Evolutionary conservation across 1,140 invertebrate genomes (phyloP), one percentile per base, ranked within the genome.

Genomic region (Drosophila ogumai): DNA sequence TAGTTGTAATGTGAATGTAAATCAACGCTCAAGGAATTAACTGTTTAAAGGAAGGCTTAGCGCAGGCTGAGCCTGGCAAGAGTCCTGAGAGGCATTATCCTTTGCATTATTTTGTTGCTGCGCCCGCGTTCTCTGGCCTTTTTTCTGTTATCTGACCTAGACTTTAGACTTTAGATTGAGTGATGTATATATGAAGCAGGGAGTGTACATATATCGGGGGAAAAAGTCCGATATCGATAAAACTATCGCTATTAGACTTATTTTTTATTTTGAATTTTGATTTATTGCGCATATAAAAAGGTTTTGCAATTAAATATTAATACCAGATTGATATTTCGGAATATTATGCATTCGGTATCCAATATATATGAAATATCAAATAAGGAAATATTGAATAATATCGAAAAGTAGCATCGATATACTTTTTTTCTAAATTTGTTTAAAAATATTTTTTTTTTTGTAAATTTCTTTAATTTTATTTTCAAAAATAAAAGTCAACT

Each of bases 1-100:
- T 80, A 85, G 81, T 56, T 84, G 34, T 72, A 57, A 59, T 47
- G 58, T n/a, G 38, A 61, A 54, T 36, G 34, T 31, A 13, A 61
- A 57, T 44, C 63, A 25, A 44, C 47, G 61, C 57, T 36, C 69
- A 49, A 58, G 28, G 66, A 68, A 68, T 22, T 49, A 49, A 67
- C 34, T 32, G 8, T 40, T 22, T 43, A 31, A 34, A 38, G 34
- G 5, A 25, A 2, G 19, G 34, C 52, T 55, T 19, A 38, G 34
- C 52, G 13, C 52, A 22, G 32, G 34, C 52, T 55, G 5, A 55
- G 50, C 50, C 13, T 22, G 13, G 7, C 3, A 22, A 54, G 19
- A 54, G 52, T 55, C 34, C 52, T 38, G 19, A 38, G 34, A 55
- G 34, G 52, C 52, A 55, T 55, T 55, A 55, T 55, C 34, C 32